Evolutionary conservation across 2,113 vertebrate species (phyloP).

Genomic region (Protobothrops flavoviridis): DNA sequence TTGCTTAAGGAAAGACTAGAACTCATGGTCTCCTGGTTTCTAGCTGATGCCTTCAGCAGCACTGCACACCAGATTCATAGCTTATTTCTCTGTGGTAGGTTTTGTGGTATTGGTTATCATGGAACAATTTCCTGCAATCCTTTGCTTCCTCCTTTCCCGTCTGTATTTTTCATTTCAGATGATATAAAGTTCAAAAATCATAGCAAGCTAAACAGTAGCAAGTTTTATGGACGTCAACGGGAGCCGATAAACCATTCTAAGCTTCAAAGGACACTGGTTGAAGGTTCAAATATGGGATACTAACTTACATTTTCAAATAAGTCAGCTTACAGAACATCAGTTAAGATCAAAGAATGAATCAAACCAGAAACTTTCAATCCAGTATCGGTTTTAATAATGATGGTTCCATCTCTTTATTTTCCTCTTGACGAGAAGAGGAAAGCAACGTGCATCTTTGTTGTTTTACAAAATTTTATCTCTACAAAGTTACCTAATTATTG

Average conservation of each 20-base stretch:
- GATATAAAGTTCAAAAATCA: neutral
- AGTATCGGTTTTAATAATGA: conserved; percentile 8
- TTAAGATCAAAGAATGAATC: conserved; percentile 8
- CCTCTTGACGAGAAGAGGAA: neutral
- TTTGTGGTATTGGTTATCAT: neutral
- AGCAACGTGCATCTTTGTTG: neutral
- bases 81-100: neutral
- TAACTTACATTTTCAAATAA: neutral
- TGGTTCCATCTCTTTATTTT: neutral
- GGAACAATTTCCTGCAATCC: neutral
- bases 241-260: conserved; percentile 22
- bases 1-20: too few relatives aligned
- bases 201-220: neutral
- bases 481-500: conserved; percentile 2
- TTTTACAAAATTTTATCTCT: conserved; percentile 21
- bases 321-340: neutral
- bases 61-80: neutral
- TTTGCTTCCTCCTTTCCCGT: neutral
- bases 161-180: neutral
- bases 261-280: neutral
- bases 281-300: conserved; percentile 6
- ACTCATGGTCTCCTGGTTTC: neutral
- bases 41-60: neutral
- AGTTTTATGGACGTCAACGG: conserved; percentile 9
- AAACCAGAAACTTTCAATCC: neutral